Evolutionary conservation across 2,113 vertebrate genomes (phyloP).

Genomic region (Phrynocephalus versicolor): DNA sequence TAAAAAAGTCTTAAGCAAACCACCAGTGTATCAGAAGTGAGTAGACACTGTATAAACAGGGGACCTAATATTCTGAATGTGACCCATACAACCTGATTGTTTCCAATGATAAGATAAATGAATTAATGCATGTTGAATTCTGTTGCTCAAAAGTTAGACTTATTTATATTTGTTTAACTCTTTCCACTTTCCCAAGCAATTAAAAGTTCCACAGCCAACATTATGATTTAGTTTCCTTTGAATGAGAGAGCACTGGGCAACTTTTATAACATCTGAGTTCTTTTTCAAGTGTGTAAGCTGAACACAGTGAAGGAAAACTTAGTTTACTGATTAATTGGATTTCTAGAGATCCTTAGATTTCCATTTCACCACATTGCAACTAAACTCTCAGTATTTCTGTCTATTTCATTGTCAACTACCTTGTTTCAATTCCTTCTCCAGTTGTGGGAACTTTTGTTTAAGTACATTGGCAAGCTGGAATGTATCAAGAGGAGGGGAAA

Average conservation of each 20-base stretch:
- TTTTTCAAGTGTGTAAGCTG: not conserved
- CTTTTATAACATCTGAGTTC: not conserved
- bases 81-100: not conserved
- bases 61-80: not conserved
- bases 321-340: not conserved
- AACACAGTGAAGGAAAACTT: not conserved
- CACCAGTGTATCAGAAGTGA: conserved; percentile 23
- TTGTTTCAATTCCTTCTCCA: no score
- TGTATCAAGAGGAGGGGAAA: no score
- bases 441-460: no score
- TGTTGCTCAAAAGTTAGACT: conserved; percentile 8
- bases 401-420: no score
- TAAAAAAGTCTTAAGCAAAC: conserved; percentile 51
- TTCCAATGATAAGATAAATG: not conserved
- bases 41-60: conserved; percentile 12
- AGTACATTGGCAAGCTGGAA: no score
- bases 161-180: not conserved
- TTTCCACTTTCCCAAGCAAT: not conserved
- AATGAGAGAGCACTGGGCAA: no score
- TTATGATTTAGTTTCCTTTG: not conserved
- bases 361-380: not conserved
- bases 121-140: not conserved
- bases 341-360: not conserved
- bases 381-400: not conserved
- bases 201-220: not conserved